Evolutionary conservation across 2,888 invertebrate genomes (phyloP).

Genomic region (Cephalotes varians): DNA sequence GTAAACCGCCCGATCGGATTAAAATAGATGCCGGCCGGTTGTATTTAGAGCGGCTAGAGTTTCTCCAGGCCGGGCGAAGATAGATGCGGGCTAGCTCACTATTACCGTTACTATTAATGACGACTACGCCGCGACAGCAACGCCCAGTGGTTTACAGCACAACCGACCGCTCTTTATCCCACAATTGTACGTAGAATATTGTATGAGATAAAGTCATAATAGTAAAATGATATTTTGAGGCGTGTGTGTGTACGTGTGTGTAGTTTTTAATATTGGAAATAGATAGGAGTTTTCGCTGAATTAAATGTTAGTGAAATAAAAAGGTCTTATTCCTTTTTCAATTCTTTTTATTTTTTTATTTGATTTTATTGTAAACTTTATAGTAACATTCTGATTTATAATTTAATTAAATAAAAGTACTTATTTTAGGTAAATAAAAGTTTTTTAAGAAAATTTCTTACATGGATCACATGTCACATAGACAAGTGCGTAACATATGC

Average conservation of each 20-base stretch:
- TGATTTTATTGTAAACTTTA: neutral
- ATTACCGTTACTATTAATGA: slow-evolving; percentile 67
- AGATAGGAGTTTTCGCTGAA: neutral
- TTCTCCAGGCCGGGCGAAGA: slow-evolving; percentile 67
- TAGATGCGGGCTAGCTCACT: slow-evolving; percentile 64
- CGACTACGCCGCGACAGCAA: slow-evolving; percentile 40
- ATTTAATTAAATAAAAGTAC: neutral
- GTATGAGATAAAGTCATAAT: neutral
- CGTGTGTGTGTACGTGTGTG: too few relatives aligned
- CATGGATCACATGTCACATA: too few relatives aligned
- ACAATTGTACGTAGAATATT: slow-evolving; percentile 15
- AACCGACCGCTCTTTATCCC: slow-evolving; percentile 17
- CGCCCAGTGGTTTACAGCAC: slow-evolving; percentile 35
- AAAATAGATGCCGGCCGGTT: slow-evolving; percentile 67
- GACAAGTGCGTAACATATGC: neutral
- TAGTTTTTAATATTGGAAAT: neutral
- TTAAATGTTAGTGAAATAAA: neutral
- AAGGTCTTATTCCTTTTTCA: neutral
- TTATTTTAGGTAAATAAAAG: neutral
- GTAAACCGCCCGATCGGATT: slow-evolving; percentile 64
- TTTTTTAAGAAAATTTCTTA: neutral
- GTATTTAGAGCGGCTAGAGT: slow-evolving; percentile 65
- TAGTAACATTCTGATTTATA: neutral
- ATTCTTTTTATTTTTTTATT: neutral
- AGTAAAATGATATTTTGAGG: neutral